phyloP scores from a whole-genome alignment of 2,888 invertebrate genomes.

The Aquatica leii region DNA sequence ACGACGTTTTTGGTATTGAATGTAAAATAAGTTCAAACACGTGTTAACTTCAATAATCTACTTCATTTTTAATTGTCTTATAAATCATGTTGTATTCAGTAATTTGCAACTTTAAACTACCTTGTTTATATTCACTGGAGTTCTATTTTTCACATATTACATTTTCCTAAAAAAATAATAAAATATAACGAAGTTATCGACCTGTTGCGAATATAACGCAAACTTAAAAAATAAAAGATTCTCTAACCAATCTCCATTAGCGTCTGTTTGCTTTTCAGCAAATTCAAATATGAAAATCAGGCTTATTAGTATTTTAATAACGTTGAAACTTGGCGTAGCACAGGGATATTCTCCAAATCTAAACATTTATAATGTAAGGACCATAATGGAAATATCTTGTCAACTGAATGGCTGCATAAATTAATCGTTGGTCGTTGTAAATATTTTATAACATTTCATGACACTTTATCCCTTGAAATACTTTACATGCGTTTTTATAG shows the following conservation, averaged over 20 bases:
- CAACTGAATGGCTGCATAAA: conserved; percentile 51
- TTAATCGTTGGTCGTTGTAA: conserved; percentile 51
- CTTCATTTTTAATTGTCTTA: no score
- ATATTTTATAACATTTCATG: conserved; percentile 51
- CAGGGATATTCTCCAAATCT: conserved; percentile 26
- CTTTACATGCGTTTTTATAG: conserved; percentile 21
- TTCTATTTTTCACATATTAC: no score
- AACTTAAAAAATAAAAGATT: background rate
- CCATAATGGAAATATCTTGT: conserved; percentile 57
- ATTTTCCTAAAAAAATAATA: no score
- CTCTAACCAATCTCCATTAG: conserved; percentile 2
- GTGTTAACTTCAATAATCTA: background rate
- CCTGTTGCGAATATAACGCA: no score
- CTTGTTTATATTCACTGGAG: no score
- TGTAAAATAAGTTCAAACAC: conserved; percentile 1
- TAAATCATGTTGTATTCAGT: no score
- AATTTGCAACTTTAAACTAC: no score
- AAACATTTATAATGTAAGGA: conserved; percentile 54
- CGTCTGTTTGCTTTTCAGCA: conserved; percentile 20
- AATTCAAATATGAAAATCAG: no score
- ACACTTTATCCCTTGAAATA: conserved; percentile 28
- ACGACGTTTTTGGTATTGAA: background rate
- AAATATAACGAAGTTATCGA: no score
- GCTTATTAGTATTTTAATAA: conserved; percentile 24
- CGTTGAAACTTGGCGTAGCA: conserved; percentile 19